Base-by-base conservation (phyloP, 1,140 invertebrate species). In the Monochamus saltuarius region DNA sequence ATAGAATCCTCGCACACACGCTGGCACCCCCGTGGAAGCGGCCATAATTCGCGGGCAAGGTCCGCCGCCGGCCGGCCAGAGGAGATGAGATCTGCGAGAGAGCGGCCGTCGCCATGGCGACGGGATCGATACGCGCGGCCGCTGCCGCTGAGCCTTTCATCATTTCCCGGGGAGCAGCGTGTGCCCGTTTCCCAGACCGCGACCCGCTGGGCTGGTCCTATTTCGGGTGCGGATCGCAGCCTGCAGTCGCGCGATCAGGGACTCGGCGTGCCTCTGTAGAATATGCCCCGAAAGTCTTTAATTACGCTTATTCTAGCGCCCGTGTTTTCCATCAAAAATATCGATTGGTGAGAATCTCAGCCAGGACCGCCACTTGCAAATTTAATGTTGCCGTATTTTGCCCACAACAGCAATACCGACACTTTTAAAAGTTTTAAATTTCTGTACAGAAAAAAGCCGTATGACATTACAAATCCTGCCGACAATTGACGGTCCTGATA, bases 121-220 rank as follows among this genome's bases (percentile, higher is more conserved):
- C 67, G 35, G 61, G 69, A 71, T 71, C 69, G 69, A 71, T 71
- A 64, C 56, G 36, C 55, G 39, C 40, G 53, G 53, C 34, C 37
- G 53, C 47, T 62, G 56, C 64, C 55, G 57, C 56, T 52, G 60
- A 58, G 61, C 61, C 61, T 67, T 67, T 64, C 65, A 64, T 64
- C 65, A 64, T 64, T 67, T 67, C 62, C 65, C 62, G 62, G 65
- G 65, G 65, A 67, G 64, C 22, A 29, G 22, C 49, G 54, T 62
- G 60, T 61, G 50, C 64, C 50, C 46, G 61, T 60, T 56, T 66
- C 60, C 64, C 64, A 66, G 64, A 62, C 49, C 57, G 22, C 22
- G 22, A 6, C 22, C 22, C 22, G 22, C 45, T 58, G 54, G 51
- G 56, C 56, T 63, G 61, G 61, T 53, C 61, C 54, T 62, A 62